Evolutionary conservation across 92 coral and sea anemone species (phyloP).

Genomic region (Bergia sp.): DNA sequence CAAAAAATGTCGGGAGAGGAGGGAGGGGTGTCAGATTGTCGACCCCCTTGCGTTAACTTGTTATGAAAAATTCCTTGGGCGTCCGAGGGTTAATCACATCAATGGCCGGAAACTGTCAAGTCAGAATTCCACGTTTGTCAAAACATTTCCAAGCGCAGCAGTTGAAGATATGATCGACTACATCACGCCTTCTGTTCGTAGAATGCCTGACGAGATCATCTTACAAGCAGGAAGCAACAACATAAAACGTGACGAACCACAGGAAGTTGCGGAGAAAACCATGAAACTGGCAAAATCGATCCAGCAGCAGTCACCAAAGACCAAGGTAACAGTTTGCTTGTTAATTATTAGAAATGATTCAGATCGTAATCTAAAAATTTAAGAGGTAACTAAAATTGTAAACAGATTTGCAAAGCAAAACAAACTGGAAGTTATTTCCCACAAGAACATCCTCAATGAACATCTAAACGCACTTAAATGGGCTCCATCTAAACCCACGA

Average conservation of each 20-base stretch:
- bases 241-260: constrained; percentile 19
- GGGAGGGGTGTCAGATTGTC: no score
- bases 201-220: constrained; percentile 39
- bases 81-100: background rate
- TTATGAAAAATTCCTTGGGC: no score
- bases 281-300: constrained; percentile 44
- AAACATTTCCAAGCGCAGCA: constrained; percentile 53
- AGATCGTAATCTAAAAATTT: constrained; percentile 34
- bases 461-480: constrained; percentile 39
- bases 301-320: constrained; percentile 36
- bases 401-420: constrained; percentile 41
- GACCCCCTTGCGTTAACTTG: no score
- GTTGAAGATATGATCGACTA: constrained; percentile 49
- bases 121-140: constrained; percentile 35
- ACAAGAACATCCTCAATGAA: constrained; percentile 39
- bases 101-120: constrained; percentile 50
- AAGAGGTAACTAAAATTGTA: constrained; percentile 45
- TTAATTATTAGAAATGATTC: constrained; percentile 46
- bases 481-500: constrained; percentile 43
- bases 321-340: constrained; percentile 48
- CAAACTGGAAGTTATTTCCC: constrained; percentile 22
- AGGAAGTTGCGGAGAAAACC: constrained; percentile 43
- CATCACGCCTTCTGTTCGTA: constrained; percentile 49
- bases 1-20: no score
- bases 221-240: constrained; percentile 44